These are phyloP conservation scores for Petrosia ficiformis DNA, from an alignment of 37 sponge, comb jelly and placozoan species.

Conservation along the genomic window DNA sequence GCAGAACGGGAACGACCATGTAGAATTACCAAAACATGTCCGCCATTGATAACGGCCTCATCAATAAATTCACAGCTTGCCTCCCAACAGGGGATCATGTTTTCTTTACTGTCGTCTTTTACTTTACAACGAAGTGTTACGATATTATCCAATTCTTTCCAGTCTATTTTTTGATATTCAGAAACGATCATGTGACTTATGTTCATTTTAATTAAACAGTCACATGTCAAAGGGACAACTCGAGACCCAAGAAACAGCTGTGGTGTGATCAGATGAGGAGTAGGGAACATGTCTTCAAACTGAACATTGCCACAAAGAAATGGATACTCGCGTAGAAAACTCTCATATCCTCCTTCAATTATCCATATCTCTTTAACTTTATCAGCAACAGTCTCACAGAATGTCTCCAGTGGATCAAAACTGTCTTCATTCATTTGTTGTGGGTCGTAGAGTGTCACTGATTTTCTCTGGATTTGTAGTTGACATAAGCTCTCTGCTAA, in stretches of 20 bases:
- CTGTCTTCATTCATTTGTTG: not conserved
- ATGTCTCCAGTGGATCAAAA: constrained; percentile 55
- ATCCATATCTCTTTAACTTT: constrained; percentile 55
- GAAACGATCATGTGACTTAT: constrained; percentile 66
- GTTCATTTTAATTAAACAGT: constrained; percentile 17
- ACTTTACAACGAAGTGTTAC: constrained; percentile 39
- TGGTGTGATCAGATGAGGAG: constrained; percentile 56
- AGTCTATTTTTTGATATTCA: constrained; percentile 29
- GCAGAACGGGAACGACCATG: constrained; percentile 66
- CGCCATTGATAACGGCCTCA: constrained; percentile 7
- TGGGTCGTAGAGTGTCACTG: constrained; percentile 9
- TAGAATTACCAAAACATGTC: constrained; percentile 43
- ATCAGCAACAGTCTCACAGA: constrained; percentile 57
- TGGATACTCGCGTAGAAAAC: constrained; percentile 37
- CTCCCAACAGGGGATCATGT: constrained; percentile 53
- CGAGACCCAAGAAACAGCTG: constrained; percentile 56
- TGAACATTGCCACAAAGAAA: constrained; percentile 52
- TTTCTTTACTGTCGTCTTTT: constrained; percentile 27
- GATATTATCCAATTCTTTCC: constrained; percentile 32
- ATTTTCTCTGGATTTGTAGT: constrained; percentile 26
- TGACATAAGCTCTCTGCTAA: constrained; percentile 26
- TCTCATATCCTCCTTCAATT: constrained; percentile 55
- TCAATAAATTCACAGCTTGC: constrained; percentile 39
- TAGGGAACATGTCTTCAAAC: constrained; percentile 48
- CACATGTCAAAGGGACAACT: constrained; percentile 24